These are phyloP conservation scores for Drosophila koepferae DNA, from an alignment of 2,888 invertebrate species.

Conservation along the genomic window DNA sequence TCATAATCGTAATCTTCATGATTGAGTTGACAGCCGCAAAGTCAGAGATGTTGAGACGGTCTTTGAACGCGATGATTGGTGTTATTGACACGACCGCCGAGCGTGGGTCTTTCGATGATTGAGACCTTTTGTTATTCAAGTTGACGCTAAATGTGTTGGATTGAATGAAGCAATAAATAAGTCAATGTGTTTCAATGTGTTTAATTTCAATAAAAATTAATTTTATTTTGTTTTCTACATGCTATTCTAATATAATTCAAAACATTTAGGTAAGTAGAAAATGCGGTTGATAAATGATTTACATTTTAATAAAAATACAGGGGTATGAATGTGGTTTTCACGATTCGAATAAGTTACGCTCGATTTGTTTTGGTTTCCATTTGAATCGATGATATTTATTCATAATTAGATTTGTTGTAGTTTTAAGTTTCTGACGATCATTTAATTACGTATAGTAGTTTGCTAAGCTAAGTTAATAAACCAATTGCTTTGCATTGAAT, in stretches of 20 bases:
- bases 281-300: slow-evolving; percentile 32
- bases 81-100: slow-evolving; percentile 59
- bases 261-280: slow-evolving; percentile 45
- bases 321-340: slow-evolving; percentile 13
- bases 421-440: slow-evolving; percentile 26
- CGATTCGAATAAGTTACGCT: slow-evolving; percentile 45
- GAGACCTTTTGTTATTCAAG: background rate
- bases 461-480: slow-evolving; percentile 33
- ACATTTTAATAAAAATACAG: slow-evolving; percentile 23
- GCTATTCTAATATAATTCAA: slow-evolving; percentile 20
- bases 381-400: slow-evolving; percentile 10
- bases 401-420: slow-evolving; percentile 9
- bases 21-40: slow-evolving; percentile 32
- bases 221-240: slow-evolving; percentile 45
- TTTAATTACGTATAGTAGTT: slow-evolving; percentile 67
- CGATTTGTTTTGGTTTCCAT: slow-evolving; percentile 36
- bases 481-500: slow-evolving; percentile 67
- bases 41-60: slow-evolving; percentile 47
- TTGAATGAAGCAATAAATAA: slow-evolving; percentile 9
- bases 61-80: slow-evolving; percentile 62
- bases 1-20: slow-evolving; percentile 19
- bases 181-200: slow-evolving; percentile 1
- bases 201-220: slow-evolving; percentile 41
- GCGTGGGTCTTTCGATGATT: slow-evolving; percentile 15
- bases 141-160: background rate